These are phyloP conservation scores for Callinectes sapidus DNA, from an alignment of 2,888 invertebrate species.

Conservation along the genomic window DNA sequence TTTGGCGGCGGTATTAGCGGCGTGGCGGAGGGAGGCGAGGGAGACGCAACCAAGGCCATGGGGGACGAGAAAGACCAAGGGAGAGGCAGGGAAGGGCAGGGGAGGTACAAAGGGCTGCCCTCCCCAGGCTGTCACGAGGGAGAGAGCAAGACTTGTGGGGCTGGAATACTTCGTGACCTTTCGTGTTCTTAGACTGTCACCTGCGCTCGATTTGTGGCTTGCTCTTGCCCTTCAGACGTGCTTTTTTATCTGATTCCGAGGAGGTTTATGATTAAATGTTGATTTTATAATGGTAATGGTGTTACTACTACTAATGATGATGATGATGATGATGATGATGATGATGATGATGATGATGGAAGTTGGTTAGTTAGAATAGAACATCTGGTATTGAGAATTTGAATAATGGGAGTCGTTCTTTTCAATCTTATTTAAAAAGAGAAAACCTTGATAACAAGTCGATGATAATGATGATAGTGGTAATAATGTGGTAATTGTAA, in stretches of 20 bases:
- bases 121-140: conserved; percentile 22
- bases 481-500: too few species aligned
- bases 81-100: not conserved
- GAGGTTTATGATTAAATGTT: not conserved
- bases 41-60: not conserved
- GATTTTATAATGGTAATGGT: not conserved
- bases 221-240: not conserved
- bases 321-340: not conserved
- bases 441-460: not conserved
- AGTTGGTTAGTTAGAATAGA: not conserved
- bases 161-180: conserved; percentile 1
- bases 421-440: too few species aligned
- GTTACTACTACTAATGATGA: too few species aligned
- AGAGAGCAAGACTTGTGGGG: conserved; percentile 7
- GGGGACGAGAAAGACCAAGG: not conserved
- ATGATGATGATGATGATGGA: not conserved
- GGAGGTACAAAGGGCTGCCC: not conserved
- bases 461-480: not conserved
- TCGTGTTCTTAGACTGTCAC: conserved; percentile 12
- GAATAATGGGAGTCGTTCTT: not conserved
- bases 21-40: not conserved
- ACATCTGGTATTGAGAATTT: not conserved
- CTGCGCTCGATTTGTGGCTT: not conserved
- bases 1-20: conserved; percentile 24
- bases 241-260: not conserved